Base-by-base conservation (phyloP, 2,797 vertebrate genomes). In the Austrolebias charrua region DNA sequence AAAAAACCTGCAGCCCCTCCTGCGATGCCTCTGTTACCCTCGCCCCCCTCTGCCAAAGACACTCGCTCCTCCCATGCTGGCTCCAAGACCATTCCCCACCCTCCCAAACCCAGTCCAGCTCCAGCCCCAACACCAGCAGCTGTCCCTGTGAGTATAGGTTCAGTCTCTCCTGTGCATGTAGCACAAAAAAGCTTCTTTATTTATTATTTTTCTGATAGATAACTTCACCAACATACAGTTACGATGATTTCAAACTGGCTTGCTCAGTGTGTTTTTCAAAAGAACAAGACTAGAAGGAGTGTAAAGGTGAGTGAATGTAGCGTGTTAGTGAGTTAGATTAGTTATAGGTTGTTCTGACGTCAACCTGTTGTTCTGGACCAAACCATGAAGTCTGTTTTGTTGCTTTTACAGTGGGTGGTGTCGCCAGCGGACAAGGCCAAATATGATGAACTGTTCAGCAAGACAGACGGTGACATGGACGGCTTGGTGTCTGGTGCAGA, bases 401-500 rank as follows among this genome's bases (percentile, higher is more conserved):
- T 67, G 4, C 40, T 53, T 52, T 15, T 65, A 16, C 88, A 99
- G 96, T 99, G 98, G 98, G 94, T 97, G 83, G 96, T 99, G 16
- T 94, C 93, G 2, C 84, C 95, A 78, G 89, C 90, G 72, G 98
- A 99, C 82, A 98, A 96, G 89, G 88, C 93, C 54, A 99, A 97
- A 84, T 99, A 96, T 4, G 95, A 98, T 71, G 96, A 99, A 70
- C 90, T 98, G 55, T 99, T 99, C 88, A 82, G 81, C 66, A 98
- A 97, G 91, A 98, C 95, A 15, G 97, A 99, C 69, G 88, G 92
- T 44, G 97, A 99, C 86, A 92, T 95, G 94, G 98, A 99, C 51
- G 96, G 96, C 18, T 94, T 97, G 76, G 95, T 99, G 60, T 99
- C 97, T 62, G 98, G 98, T 56, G 88, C 95, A 51, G 98, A 99